A percentile compares a stretch with the other conserved stretches of the same genome.
Evolutionary conservation across 2,113 vertebrate species (phyloP).

Genomic region (Physeter macrocephalus): DNA sequence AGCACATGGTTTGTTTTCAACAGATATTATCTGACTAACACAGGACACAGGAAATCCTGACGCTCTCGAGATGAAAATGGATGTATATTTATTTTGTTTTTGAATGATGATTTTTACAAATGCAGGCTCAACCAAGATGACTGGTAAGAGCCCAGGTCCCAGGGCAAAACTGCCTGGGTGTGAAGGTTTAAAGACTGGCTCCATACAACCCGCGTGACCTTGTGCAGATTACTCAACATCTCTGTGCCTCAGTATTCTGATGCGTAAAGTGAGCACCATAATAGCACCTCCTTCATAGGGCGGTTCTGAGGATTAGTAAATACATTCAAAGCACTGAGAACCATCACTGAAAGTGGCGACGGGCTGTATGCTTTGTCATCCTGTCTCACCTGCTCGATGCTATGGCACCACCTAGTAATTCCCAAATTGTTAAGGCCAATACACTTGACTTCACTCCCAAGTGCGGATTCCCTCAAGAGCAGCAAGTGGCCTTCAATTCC

Average conservation of each 20-base stretch:
- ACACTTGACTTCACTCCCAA: background rate
- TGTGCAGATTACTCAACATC: background rate
- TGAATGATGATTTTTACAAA: background rate
- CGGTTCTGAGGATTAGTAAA: background rate
- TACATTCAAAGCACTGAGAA: too few relatives aligned
- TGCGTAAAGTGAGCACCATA: background rate
- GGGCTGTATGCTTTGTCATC: accelerated
- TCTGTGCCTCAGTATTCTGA: background rate
- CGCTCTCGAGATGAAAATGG: background rate
- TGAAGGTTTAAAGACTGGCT: background rate
- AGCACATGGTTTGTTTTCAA: background rate
- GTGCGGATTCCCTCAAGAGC: background rate
- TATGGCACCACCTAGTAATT: too few relatives aligned
- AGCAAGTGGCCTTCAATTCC: background rate
- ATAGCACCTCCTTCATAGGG: background rate
- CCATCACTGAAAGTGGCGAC: too few relatives aligned
- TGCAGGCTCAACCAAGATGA: background rate
- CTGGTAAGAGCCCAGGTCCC: background rate
- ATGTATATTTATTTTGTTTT: background rate
- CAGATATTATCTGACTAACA: background rate
- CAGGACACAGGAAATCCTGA: background rate
- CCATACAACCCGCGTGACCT: background rate
- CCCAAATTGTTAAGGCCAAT: too few relatives aligned
- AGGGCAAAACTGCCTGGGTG: background rate
- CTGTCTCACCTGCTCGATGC: background rate